phyloP scores from a whole-genome alignment of 2,797 vertebrate genomes.

The Sciurus vulgaris region DNA sequence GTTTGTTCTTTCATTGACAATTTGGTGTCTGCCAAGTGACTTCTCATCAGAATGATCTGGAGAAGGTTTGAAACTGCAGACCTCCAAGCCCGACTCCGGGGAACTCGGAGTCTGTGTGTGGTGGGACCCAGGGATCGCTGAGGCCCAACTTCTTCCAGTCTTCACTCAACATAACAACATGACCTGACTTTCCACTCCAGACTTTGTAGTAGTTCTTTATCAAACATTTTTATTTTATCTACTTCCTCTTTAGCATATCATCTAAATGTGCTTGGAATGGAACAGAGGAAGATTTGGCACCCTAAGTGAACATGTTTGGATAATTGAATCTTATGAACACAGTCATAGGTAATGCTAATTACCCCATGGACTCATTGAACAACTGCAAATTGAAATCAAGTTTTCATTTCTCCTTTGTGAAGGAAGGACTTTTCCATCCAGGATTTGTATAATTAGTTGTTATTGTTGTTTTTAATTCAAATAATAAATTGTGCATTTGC shows the following conservation, averaged over 20 bases:
- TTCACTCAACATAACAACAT: neutral
- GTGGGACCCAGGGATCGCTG: neutral
- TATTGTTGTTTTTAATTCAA: slow-evolving; percentile 20
- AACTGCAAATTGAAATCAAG: slow-evolving; percentile 24
- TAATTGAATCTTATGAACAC: neutral
- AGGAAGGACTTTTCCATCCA: neutral
- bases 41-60: neutral
- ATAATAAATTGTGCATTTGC: slow-evolving; percentile 29
- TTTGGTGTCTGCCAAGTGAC: neutral
- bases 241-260: neutral
- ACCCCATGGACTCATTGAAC: neutral
- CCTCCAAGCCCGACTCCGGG: neutral
- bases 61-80: neutral
- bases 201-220: neutral
- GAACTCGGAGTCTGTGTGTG: neutral
- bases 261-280: slow-evolving; percentile 10
- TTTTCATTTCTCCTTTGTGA: slow-evolving; percentile 51
- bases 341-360: neutral
- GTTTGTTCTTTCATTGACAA: neutral
- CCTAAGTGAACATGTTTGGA: neutral
- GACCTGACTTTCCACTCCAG: neutral
- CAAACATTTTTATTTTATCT: neutral
- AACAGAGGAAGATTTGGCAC: neutral
- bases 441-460: neutral
- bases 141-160: neutral